Evolutionary conservation across 2,888 invertebrate species (phyloP).

Genomic region (Aradus depressus): DNA sequence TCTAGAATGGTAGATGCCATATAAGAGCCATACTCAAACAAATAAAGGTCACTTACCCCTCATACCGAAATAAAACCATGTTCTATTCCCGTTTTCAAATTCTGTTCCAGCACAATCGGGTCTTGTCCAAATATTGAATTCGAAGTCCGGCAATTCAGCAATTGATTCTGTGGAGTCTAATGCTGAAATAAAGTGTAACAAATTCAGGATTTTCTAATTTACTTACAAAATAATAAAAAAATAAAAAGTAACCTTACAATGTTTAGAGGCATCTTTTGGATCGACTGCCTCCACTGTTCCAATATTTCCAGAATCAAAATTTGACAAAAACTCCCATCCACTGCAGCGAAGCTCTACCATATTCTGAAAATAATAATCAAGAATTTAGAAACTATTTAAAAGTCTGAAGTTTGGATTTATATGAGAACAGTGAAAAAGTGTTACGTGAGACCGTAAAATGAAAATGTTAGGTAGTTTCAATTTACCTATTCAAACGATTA

Average conservation of each 20-base stretch:
- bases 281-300: constrained; percentile 65
- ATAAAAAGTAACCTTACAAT: not conserved
- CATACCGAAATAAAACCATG: constrained; percentile 87
- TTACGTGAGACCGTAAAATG: too few relatives aligned
- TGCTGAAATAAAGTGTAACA: not conserved
- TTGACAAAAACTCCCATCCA: constrained; percentile 70
- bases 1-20: too few relatives aligned
- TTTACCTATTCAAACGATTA: not conserved
- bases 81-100: constrained; percentile 78
- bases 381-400: not conserved
- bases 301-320: constrained; percentile 85
- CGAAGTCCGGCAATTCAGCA: constrained; percentile 53
- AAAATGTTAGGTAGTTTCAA: not conserved
- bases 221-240: constrained; percentile 2
- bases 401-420: not conserved
- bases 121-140: constrained; percentile 82
- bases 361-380: constrained; percentile 7
- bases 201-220: not conserved
- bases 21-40: not conserved
- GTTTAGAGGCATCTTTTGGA: constrained; percentile 36
- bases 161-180: constrained; percentile 13
- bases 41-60: constrained; percentile 38
- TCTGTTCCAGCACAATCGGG: constrained; percentile 80
- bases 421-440: not conserved
- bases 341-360: constrained; percentile 48